These are phyloP conservation scores for Zaprionus lachaisei DNA, from an alignment of 1,140 invertebrate genomes.

Conservation along the genomic window DNA sequence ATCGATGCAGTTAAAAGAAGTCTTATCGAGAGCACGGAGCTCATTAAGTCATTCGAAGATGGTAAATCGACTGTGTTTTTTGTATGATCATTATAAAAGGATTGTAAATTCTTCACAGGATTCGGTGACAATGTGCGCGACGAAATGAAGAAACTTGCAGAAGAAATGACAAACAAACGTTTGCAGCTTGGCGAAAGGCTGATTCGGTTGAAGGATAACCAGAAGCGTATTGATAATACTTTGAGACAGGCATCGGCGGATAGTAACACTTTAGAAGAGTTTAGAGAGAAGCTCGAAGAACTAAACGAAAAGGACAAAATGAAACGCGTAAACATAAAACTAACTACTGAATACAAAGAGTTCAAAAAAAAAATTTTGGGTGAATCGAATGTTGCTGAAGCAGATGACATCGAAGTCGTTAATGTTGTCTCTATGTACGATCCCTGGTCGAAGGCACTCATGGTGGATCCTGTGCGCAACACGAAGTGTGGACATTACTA, in stretches of 20 bases:
- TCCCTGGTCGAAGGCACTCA: constrained; percentile 57
- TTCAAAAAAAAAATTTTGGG: constrained; percentile 24
- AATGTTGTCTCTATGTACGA: constrained; percentile 46
- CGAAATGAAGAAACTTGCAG: constrained; percentile 5
- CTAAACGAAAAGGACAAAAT: neutral
- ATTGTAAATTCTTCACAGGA: neutral
- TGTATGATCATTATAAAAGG: neutral
- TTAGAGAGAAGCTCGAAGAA: constrained; percentile 3
- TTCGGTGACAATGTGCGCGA: neutral
- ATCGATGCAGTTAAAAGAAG: constrained; percentile 17
- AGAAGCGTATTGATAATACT: constrained; percentile 19
- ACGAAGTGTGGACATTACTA: constrained; percentile 58
- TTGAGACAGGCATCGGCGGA: constrained; percentile 4
- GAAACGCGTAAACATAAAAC: constrained; percentile 33
- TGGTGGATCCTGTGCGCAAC: constrained; percentile 54
- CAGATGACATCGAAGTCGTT: constrained; percentile 11
- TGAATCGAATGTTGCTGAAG: neutral
- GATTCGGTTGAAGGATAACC: constrained; percentile 28
- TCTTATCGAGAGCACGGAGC: constrained; percentile 20
- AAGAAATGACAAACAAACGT: constrained; percentile 4
- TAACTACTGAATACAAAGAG: constrained; percentile 31
- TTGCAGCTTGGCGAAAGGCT: constrained; percentile 33
- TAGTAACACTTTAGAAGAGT: constrained; percentile 33
- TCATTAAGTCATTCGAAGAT: constrained; percentile 23
- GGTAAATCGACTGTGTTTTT: neutral